These are phyloP conservation scores for Cyclopterus lumpus DNA, from an alignment of 2,797 vertebrate species.

Conservation along the genomic window DNA sequence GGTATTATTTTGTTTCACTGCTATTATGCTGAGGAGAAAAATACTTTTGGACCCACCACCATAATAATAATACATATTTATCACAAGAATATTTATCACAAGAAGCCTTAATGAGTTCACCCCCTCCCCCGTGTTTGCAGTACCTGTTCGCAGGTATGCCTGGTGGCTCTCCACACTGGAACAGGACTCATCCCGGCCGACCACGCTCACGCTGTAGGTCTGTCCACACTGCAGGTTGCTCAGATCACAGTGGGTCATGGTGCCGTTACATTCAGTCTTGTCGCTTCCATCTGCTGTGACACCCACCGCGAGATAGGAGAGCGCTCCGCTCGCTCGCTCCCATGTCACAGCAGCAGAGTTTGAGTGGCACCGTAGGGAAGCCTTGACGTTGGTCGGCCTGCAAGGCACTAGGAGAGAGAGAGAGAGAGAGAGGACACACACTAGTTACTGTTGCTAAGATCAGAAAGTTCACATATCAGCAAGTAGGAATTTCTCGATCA, in stretches of 20 bases:
- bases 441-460: not conserved
- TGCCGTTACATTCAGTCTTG: slow-evolving; percentile 68
- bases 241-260: slow-evolving; percentile 72
- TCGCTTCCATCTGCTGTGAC: slow-evolving; percentile 57
- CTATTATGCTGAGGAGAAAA: not conserved
- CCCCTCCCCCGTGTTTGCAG: not conserved
- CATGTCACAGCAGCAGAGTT: slow-evolving; percentile 78
- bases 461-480: not conserved
- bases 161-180: slow-evolving; percentile 58
- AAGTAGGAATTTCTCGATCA: too few species aligned
- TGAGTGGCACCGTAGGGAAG: slow-evolving; percentile 66
- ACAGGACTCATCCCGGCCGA: slow-evolving; percentile 66
- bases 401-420: slow-evolving; percentile 77
- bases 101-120: not conserved
- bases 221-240: slow-evolving; percentile 75
- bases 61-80: not conserved
- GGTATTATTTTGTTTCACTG: not conserved
- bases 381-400: slow-evolving; percentile 68
- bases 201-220: slow-evolving; percentile 78
- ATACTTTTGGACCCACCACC: not conserved
- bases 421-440: slow-evolving; percentile 14
- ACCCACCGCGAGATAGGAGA: slow-evolving; percentile 68
- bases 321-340: slow-evolving; percentile 76
- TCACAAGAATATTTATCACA: too few species aligned
- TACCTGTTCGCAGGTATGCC: slow-evolving; percentile 76